These are phyloP conservation scores for Notodonta dromedarius DNA, from an alignment of 2,888 invertebrate genomes.

Conservation along the genomic window DNA sequence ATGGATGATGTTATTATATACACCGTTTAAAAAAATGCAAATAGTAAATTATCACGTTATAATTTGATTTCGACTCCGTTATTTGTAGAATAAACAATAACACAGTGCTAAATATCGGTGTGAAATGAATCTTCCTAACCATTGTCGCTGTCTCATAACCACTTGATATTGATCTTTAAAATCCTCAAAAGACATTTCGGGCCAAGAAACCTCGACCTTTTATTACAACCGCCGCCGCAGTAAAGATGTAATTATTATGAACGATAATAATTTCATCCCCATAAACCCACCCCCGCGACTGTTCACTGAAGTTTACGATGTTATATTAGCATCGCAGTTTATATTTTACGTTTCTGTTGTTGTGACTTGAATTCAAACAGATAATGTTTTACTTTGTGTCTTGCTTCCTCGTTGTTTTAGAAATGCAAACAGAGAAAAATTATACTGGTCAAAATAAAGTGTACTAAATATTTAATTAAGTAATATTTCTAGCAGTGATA, in stretches of 20 bases:
- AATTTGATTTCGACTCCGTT: no score
- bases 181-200: conserved; percentile 19
- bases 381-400: conserved; percentile 13
- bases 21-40: no score
- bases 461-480: not conserved
- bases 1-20: no score
- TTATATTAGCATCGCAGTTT: conserved; percentile 14
- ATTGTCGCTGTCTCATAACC: conserved; percentile 8
- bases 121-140: not conserved
- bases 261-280: conserved; percentile 30
- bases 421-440: not conserved
- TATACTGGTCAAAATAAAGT: not conserved
- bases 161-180: conserved; percentile 11
- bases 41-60: no score
- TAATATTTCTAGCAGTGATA: not conserved
- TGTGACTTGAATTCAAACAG: conserved; percentile 14
- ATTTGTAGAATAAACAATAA: no score
- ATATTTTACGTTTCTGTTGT: conserved; percentile 14
- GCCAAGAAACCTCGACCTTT: conserved; percentile 22
- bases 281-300: conserved; percentile 16
- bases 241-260: conserved; percentile 24
- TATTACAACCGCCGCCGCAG: conserved; percentile 16
- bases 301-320: conserved; percentile 15
- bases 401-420: conserved; percentile 13
- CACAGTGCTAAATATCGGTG: not conserved